Conservation (phyloP, 2,113 vertebrate genomes). For the Sapajus apella region DNA sequence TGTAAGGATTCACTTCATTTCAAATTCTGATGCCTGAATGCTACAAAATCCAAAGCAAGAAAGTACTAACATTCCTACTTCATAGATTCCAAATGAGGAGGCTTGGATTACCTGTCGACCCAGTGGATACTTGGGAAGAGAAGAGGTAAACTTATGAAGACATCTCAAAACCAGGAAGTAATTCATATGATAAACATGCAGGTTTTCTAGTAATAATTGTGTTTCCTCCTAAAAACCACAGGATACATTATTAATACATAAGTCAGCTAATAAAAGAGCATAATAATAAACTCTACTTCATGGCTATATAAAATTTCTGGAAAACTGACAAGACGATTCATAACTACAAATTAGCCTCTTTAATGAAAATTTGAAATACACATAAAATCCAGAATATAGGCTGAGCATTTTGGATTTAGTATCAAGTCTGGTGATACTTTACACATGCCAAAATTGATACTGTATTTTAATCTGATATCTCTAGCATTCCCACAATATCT, state of each 20-base stretch:
- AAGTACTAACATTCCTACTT: constrained; percentile 8
- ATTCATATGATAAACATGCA: constrained; percentile 92
- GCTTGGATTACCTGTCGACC: constrained; percentile 91
- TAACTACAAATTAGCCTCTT: constrained; percentile 22
- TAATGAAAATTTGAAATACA: constrained; percentile 31
- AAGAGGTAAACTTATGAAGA: constrained; percentile 91
- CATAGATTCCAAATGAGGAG: constrained; percentile 38
- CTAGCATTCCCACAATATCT: background rate
- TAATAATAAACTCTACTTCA: constrained; percentile 48
- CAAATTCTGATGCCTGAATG: constrained; percentile 35
- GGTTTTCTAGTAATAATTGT: constrained; percentile 86
- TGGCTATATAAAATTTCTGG: constrained; percentile 17
- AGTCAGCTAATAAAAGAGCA: constrained; percentile 36
- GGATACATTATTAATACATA: constrained; percentile 45
- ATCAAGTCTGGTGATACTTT: constrained; percentile 21
- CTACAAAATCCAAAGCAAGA: constrained; percentile 43
- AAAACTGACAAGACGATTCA: constrained; percentile 1
- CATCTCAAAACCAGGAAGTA: constrained; percentile 91
- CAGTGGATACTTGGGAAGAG: constrained; percentile 93
- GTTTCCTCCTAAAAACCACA: constrained; percentile 85
- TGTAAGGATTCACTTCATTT: constrained; percentile 26
- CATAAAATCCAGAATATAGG: background rate
- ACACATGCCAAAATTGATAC: background rate
- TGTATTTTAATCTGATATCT: background rate
- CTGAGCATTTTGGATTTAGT: background rate